These are phyloP conservation scores for Rhynchomys soricoides DNA, from an alignment of 2,113 vertebrate species.

Conservation along the genomic window DNA sequence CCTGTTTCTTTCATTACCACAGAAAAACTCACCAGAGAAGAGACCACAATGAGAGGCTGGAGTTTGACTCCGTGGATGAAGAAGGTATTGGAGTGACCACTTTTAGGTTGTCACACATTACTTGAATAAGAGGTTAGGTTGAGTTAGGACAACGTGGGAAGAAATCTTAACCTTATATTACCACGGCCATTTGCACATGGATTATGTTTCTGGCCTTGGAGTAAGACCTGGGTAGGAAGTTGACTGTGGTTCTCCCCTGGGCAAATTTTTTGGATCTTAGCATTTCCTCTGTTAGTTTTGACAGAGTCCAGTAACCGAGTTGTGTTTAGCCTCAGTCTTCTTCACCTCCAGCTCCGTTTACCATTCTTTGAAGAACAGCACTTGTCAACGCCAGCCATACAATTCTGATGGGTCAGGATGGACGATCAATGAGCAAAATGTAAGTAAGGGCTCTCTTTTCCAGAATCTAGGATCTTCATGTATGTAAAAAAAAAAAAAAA, in stretches of 20 bases:
- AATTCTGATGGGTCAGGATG: background rate
- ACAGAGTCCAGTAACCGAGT: background rate
- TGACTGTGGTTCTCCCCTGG: background rate
- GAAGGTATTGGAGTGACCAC: background rate
- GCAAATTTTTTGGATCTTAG: background rate
- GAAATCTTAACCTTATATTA: background rate
- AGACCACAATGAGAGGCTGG: background rate
- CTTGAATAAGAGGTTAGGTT: background rate
- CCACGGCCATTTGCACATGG: background rate
- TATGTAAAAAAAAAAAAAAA: background rate
- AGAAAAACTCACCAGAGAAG: background rate
- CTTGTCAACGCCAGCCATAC: background rate
- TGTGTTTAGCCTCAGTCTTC: background rate
- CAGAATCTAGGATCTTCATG: background rate
- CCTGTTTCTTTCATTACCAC: background rate
- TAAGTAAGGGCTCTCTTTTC: background rate
- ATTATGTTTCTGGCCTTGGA: background rate
- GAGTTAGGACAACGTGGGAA: background rate
- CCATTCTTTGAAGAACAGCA: background rate
- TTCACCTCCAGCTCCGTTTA: background rate
- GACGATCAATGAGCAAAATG: rapidly evolving
- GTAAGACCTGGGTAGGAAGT: background rate
- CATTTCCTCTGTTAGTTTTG: background rate
- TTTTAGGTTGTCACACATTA: background rate
- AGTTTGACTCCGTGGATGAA: background rate